Conservation (phyloP, 2,888 invertebrate genomes). For the Hypomecis atomaria region DNA sequence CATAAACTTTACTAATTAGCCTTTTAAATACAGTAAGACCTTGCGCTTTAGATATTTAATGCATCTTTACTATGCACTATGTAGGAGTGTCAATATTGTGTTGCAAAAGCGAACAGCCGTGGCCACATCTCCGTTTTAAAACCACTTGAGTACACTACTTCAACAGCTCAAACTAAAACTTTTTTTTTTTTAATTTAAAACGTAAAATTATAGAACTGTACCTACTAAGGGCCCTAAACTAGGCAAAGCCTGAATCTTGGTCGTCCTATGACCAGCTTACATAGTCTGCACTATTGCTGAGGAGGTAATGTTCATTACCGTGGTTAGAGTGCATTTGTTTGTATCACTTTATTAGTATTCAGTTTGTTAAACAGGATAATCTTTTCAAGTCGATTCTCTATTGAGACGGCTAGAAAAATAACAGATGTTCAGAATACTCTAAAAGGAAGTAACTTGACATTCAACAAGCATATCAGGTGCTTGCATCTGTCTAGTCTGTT, state of each 20-base stretch:
- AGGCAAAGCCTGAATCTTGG: too few relatives aligned
- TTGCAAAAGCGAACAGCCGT: conserved; percentile 17
- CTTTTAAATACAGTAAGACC: conserved; percentile 52
- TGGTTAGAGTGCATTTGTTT: too few relatives aligned
- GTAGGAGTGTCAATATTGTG: conserved; percentile 23
- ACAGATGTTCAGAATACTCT: conserved; percentile 10
- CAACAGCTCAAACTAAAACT: too few relatives aligned
- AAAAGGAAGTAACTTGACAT: conserved; percentile 25
- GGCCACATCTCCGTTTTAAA: neutral
- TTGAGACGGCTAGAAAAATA: conserved; percentile 2
- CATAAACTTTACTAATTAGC: conserved; percentile 51
- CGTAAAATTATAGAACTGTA: too few relatives aligned
- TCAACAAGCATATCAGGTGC: conserved; percentile 19
- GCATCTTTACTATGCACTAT: conserved; percentile 28
- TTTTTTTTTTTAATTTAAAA: too few relatives aligned
- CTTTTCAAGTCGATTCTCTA: neutral
- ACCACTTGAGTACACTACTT: neutral
- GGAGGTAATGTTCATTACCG: too few relatives aligned
- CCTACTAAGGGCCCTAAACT: too few relatives aligned
- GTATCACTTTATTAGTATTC: too few relatives aligned
- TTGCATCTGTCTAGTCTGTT: conserved; percentile 11
- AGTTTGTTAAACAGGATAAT: neutral
- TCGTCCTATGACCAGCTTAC: too few relatives aligned
- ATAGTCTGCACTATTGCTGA: too few relatives aligned
- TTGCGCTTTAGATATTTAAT: conserved; percentile 31